Evolutionary conservation across 1,140 invertebrate species (phyloP).

Genomic region (Cyclina sinensis): DNA sequence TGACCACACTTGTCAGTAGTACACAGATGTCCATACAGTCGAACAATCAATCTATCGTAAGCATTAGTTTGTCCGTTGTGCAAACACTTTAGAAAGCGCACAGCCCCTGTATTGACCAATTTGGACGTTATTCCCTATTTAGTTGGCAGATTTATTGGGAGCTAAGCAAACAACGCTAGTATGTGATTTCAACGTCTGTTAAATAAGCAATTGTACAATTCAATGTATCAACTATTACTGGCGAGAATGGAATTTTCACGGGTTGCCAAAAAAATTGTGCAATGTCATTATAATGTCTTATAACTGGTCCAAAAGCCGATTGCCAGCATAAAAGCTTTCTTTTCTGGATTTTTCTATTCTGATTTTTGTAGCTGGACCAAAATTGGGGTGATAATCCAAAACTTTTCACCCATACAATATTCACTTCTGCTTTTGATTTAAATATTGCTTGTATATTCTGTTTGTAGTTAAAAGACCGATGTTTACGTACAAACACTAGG

Average conservation of each 20-base stretch:
- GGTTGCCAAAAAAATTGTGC: constrained; percentile 55
- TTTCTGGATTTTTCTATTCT: too few species aligned
- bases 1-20: background rate
- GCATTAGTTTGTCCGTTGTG: constrained; percentile 26
- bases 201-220: constrained; percentile 48
- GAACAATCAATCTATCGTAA: background rate
- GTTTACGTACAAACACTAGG: too few species aligned
- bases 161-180: constrained; percentile 29
- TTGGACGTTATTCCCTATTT: constrained; percentile 24
- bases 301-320: background rate
- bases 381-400: too few species aligned
- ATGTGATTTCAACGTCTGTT: constrained; percentile 46
- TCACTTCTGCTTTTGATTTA: too few species aligned
- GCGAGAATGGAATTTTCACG: constrained; percentile 57
- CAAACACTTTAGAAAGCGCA: constrained; percentile 45
- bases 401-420: too few species aligned
- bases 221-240: constrained; percentile 29
- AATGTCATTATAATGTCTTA: constrained; percentile 53
- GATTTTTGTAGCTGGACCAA: too few species aligned
- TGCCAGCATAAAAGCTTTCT: background rate
- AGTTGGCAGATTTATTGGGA: constrained; percentile 60
- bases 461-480: too few species aligned
- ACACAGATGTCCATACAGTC: background rate
- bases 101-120: constrained; percentile 33
- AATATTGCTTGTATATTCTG: too few species aligned